These are phyloP conservation scores for Callopanchax toddi DNA, from an alignment of 2,113 vertebrate genomes.

Conservation along the genomic window DNA sequence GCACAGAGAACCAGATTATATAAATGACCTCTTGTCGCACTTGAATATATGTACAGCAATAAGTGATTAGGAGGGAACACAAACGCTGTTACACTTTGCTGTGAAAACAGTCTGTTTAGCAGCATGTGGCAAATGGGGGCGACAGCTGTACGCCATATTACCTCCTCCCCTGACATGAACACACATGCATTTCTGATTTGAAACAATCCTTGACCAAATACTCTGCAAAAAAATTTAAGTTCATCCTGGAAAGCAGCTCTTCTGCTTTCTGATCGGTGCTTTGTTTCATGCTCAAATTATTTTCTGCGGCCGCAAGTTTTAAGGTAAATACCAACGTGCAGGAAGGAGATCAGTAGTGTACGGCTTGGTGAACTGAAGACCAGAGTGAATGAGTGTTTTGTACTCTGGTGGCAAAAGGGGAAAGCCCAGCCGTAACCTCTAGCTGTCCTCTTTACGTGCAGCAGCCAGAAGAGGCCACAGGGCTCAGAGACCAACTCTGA, in stretches of 20 bases:
- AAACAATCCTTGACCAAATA: no score
- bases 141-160: conserved; percentile 19
- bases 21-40: conserved; percentile 3
- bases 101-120: neutral
- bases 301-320: conserved; percentile 22
- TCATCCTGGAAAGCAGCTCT: neutral
- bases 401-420: conserved; percentile 65
- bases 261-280: neutral
- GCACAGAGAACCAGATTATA: conserved; percentile 21
- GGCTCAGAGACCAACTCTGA: conserved; percentile 39
- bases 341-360: conserved; percentile 44
- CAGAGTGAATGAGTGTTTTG: conserved; percentile 60
- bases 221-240: conserved; percentile 3
- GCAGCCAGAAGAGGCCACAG: conserved; percentile 64
- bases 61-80: neutral
- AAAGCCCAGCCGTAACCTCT: conserved; percentile 74
- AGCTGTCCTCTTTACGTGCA: conserved; percentile 56
- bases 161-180: neutral
- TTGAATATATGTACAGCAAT: neutral
- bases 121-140: conserved; percentile 14
- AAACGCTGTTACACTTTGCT: neutral
- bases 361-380: conserved; percentile 44
- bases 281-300: conserved; percentile 13
- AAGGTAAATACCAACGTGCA: conserved; percentile 37
- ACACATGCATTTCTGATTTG: neutral